A percentile compares a stretch with the other conserved stretches of the same genome.
Evolutionary conservation across 2,113 vertebrate species (phyloP).

Genomic region (Siniperca chuatsi): DNA sequence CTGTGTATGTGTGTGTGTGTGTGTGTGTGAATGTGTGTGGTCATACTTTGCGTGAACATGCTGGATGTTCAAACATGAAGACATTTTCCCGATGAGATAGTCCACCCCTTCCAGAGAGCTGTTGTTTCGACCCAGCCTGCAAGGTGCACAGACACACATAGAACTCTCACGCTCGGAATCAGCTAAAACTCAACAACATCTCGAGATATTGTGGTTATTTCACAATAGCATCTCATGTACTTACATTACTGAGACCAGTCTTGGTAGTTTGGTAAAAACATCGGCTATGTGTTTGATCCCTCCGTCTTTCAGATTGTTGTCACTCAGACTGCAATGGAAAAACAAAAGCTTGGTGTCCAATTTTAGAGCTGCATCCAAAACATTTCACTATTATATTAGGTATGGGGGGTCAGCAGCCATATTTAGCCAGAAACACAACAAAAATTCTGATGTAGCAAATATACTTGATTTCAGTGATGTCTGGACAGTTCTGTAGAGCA

Average conservation of each 20-base stretch:
- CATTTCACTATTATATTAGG: not conserved
- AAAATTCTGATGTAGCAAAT: not conserved
- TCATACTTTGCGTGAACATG: constrained; percentile 86
- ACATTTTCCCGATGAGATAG: constrained; percentile 78
- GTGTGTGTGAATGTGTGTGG: not conserved
- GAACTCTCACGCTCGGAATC: accelerated
- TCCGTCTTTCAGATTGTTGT: constrained; percentile 85
- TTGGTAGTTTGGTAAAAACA: constrained; percentile 80
- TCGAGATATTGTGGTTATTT: not conserved
- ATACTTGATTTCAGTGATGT: constrained; percentile 90
- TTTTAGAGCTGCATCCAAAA: not conserved
- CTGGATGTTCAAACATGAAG: constrained; percentile 70
- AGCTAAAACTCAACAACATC: not conserved
- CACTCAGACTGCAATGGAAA: constrained; percentile 85
- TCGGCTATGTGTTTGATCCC: constrained; percentile 77
- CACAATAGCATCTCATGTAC: constrained; percentile 44
- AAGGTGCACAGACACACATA: constrained; percentile 14
- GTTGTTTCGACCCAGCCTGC: constrained; percentile 87
- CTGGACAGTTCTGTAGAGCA: constrained; percentile 82
- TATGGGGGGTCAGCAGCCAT: not conserved
- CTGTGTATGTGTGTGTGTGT: not conserved
- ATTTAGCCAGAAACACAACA: not conserved
- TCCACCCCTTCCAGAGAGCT: constrained; percentile 78
- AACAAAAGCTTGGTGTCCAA: not conserved
- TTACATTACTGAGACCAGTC: constrained; percentile 86